Percentiles rank a stretch among this genome's conserved stretches.
Evolutionary conservation across 2,113 vertebrate species (phyloP).

Genomic region (Poeciliopsis retropinna): DNA sequence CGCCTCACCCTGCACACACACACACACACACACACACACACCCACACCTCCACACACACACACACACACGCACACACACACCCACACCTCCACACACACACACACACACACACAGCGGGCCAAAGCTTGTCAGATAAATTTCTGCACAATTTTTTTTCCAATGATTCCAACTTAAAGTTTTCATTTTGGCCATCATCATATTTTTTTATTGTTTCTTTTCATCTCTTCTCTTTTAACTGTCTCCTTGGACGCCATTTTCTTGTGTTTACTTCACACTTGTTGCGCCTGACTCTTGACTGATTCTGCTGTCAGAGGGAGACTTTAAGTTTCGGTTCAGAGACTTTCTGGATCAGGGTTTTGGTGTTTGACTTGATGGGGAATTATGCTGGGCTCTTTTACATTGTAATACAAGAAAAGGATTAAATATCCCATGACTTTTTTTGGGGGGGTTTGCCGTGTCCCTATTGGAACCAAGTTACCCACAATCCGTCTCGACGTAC

Average conservation of each 20-base stretch:
- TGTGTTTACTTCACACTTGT: slow-evolving; percentile 12
- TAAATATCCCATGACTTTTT: slow-evolving; percentile 54
- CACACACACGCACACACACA: too few species aligned
- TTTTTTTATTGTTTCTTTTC: slow-evolving; percentile 6
- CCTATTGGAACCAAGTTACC: slow-evolving; percentile 42
- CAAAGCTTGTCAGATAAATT: slow-evolving; percentile 57
- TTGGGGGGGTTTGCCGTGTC: slow-evolving; percentile 49
- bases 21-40: slow-evolving; percentile 57
- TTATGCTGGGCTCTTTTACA: slow-evolving; percentile 35
- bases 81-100: too few species aligned
- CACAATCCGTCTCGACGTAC: slow-evolving; percentile 23
- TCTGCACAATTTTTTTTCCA: slow-evolving; percentile 33
- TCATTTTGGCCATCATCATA: background rate
- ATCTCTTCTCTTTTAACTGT: slow-evolving; percentile 7
- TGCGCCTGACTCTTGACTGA: slow-evolving; percentile 18
- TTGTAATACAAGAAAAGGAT: slow-evolving; percentile 47
- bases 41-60: too few species aligned
- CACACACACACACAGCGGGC: slow-evolving; percentile 62
- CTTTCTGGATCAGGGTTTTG: slow-evolving; percentile 23
- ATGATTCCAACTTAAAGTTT: slow-evolving; percentile 1
- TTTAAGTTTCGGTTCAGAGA: slow-evolving; percentile 26
- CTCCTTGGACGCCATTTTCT: slow-evolving; percentile 10
- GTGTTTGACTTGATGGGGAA: slow-evolving; percentile 38
- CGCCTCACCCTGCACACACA: slow-evolving; percentile 49
- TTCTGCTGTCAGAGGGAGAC: slow-evolving; percentile 1